Conservation (phyloP, 1,140 invertebrate genomes). For the Bombus superbus region DNA sequence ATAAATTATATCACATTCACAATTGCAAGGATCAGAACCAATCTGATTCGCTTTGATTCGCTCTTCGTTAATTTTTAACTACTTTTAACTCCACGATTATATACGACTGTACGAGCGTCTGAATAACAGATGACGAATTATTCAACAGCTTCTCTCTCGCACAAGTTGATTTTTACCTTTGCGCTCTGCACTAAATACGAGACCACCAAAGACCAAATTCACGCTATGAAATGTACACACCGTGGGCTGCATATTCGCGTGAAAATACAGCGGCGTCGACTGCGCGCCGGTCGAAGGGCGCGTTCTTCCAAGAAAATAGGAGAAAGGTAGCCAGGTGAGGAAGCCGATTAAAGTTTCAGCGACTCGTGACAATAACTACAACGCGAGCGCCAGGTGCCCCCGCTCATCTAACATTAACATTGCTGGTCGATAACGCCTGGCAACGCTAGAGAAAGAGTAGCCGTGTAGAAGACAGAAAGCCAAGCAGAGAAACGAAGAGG, state of each 20-base stretch:
- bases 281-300: slow-evolving; percentile 14
- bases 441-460: not conserved
- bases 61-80: not conserved
- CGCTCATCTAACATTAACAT: slow-evolving; percentile 69
- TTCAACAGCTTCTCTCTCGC: too few relatives aligned
- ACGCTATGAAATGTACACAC: not conserved
- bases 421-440: slow-evolving; percentile 61
- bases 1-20: not conserved
- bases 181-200: not conserved
- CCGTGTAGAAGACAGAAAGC: not conserved
- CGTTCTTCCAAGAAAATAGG: slow-evolving; percentile 58
- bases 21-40: not conserved
- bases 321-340: slow-evolving; percentile 62
- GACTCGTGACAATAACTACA: slow-evolving; percentile 67
- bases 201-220: not conserved
- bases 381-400: slow-evolving; percentile 65
- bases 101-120: not conserved
- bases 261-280: not conserved
- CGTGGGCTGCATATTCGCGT: not conserved
- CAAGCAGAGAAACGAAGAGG: slow-evolving; percentile 21
- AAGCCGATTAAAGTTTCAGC: slow-evolving; percentile 68
- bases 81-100: not conserved
- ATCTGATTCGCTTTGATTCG: not conserved
- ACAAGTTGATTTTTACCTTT: not conserved
- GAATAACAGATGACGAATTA: not conserved